Conservation (phyloP, 2,113 vertebrate species). For the Carlito syrichta region DNA sequence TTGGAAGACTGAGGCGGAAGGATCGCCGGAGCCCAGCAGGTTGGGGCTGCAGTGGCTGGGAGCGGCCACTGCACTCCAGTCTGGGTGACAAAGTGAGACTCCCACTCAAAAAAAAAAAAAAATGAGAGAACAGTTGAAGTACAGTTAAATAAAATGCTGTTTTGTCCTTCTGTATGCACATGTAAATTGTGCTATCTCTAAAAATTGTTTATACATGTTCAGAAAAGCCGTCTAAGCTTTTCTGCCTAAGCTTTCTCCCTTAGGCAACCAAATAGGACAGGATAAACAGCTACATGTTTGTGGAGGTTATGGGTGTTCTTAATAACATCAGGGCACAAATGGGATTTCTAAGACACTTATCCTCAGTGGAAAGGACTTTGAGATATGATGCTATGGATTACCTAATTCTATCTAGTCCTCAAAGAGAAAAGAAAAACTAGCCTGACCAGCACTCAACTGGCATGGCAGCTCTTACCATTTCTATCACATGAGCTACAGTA, state of each 20-base stretch:
- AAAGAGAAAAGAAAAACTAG: slow-evolving; percentile 46
- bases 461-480: slow-evolving; percentile 35
- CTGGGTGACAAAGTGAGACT: no score
- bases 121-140: slow-evolving; percentile 29
- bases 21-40: no score
- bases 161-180: background rate
- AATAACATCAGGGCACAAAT: slow-evolving; percentile 49
- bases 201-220: background rate
- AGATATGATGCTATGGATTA: slow-evolving; percentile 23
- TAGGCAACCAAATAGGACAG: background rate
- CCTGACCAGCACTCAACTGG: slow-evolving; percentile 42
- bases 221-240: background rate
- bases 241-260: no score
- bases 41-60: no score
- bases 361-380: background rate
- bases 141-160: slow-evolving; percentile 38
- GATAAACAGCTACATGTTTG: background rate
- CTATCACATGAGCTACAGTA: background rate
- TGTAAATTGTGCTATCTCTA: background rate
- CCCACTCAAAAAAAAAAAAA: no score
- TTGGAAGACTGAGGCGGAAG: no score
- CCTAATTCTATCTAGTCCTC: background rate
- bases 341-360: slow-evolving; percentile 50
- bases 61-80: no score
- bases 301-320: background rate